A percentile compares a stretch with the other conserved stretches of the same genome.
Evolutionary conservation across 2,797 vertebrate genomes (phyloP).

Genomic region (Agapornis canus): DNA sequence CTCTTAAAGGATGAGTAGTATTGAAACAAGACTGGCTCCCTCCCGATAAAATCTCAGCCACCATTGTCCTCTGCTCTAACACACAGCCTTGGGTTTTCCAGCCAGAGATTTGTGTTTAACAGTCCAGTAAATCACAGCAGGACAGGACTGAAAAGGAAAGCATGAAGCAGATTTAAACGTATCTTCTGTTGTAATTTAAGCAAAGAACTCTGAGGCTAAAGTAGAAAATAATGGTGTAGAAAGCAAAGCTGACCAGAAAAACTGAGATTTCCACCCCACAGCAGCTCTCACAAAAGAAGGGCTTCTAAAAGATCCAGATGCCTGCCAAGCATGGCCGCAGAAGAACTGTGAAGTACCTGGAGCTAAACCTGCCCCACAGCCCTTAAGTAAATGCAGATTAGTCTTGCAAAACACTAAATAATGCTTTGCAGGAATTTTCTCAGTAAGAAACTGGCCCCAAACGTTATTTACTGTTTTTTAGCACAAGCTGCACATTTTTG

Average conservation of each 20-base stretch:
- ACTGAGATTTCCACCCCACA: not conserved
- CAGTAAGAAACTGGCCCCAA: not conserved
- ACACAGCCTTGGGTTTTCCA: not conserved
- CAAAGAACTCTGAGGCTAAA: not conserved
- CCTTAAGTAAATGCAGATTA: not conserved
- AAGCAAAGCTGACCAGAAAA: not conserved
- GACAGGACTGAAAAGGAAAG: not conserved
- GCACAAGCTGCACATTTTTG: not conserved
- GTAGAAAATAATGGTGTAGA: not conserved
- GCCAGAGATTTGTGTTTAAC: not conserved
- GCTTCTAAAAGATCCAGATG: not conserved
- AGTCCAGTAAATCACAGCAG: not conserved
- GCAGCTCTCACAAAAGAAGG: not conserved
- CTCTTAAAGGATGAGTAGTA: conserved; percentile 47
- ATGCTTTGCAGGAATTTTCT: not conserved
- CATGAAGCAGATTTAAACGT: not conserved
- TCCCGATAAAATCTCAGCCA: not conserved
- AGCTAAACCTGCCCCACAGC: not conserved
- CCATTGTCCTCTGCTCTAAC: not conserved
- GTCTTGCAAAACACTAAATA: not conserved
- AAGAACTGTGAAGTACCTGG: not conserved
- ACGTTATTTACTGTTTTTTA: not conserved
- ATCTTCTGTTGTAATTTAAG: not conserved
- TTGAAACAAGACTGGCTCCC: not conserved
- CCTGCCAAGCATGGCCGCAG: not conserved